phyloP scores from a whole-genome alignment of 1,140 invertebrate species.

The Metaphire vulgaris region DNA sequence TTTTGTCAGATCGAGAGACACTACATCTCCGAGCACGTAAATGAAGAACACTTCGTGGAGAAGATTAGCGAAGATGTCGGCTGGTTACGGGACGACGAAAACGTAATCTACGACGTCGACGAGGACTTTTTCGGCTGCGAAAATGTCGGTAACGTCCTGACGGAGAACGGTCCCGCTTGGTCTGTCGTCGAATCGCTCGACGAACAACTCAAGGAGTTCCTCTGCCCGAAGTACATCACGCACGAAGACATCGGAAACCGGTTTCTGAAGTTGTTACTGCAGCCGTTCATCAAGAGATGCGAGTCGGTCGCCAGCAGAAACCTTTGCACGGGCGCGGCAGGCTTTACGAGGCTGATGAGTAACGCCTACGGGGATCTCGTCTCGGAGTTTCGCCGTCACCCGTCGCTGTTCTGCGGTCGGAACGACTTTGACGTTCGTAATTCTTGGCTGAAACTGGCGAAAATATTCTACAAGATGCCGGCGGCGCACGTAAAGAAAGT shows the following conservation, averaged over 20 bases:
- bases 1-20: slow-evolving; percentile 1
- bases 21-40: background rate
- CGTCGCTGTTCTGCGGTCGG: background rate
- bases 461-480: background rate
- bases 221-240: slow-evolving; percentile 33
- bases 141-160: slow-evolving; percentile 32
- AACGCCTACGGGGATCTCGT: background rate
- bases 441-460: background rate
- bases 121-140: slow-evolving; percentile 41
- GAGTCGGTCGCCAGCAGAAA: too few relatives aligned
- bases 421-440: background rate
- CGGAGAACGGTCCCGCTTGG: slow-evolving; percentile 27
- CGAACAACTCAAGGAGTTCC: slow-evolving; percentile 26
- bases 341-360: background rate
- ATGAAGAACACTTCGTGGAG: slow-evolving; percentile 15
- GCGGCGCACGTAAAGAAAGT: background rate
- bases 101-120: slow-evolving; percentile 39
- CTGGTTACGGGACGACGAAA: slow-evolving; percentile 22
- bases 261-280: slow-evolving; percentile 20
- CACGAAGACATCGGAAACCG: slow-evolving; percentile 33
- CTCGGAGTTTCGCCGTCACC: background rate
- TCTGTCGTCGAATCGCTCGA: slow-evolving; percentile 29
- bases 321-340: background rate
- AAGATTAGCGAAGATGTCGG: slow-evolving; percentile 1
- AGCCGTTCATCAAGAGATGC: background rate